Percentiles rank a stretch among this genome's conserved stretches.
These are phyloP conservation scores for Paguma larvata DNA, from an alignment of 2,797 vertebrate genomes.

Conservation along the genomic window DNA sequence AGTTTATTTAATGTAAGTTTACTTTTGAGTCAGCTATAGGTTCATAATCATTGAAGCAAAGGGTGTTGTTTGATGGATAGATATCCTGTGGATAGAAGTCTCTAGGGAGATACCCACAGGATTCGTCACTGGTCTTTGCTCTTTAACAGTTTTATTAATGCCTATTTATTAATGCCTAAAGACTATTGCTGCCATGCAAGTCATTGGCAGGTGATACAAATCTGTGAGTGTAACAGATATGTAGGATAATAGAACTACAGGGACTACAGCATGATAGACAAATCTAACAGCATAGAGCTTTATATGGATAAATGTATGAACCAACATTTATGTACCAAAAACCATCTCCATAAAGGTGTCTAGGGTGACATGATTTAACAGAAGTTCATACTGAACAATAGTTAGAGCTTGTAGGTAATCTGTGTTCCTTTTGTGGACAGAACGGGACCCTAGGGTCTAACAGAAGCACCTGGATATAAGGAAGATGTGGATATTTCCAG, in stretches of 20 bases:
- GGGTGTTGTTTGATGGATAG: background rate
- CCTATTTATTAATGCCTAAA: slow-evolving; percentile 8
- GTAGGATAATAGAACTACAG: background rate
- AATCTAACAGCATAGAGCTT: background rate
- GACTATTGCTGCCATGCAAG: background rate
- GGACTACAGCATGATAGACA: background rate
- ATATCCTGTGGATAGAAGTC: background rate
- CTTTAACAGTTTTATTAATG: background rate
- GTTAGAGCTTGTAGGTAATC: background rate
- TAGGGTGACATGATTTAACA: background rate
- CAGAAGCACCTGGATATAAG: background rate
- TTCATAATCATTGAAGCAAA: background rate
- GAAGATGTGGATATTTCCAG: background rate
- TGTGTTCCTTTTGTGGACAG: background rate
- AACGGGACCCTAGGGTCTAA: background rate
- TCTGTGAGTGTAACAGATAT: background rate
- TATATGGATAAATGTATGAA: background rate
- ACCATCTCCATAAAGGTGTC: background rate
- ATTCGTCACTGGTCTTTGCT: background rate
- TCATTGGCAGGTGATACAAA: background rate
- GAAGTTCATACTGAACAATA: background rate
- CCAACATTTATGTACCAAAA: background rate
- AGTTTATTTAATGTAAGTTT: background rate
- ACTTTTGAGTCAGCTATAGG: background rate
- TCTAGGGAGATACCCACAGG: background rate